Conservation (phyloP, 2,113 vertebrate species). For the Percopsis transmontana region DNA sequence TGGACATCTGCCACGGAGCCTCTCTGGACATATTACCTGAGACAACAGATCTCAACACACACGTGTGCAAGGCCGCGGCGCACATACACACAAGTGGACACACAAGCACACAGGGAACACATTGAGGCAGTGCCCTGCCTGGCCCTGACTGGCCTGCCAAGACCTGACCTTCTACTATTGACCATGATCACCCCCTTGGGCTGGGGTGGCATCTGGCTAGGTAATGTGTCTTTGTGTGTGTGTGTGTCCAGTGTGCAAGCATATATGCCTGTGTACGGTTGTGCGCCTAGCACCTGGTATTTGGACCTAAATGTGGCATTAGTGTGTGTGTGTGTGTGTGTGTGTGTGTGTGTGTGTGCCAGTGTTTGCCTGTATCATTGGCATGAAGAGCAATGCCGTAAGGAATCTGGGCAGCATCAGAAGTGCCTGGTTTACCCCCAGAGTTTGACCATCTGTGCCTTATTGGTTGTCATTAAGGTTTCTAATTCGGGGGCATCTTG, state of each 20-base stretch:
- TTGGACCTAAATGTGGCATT: not conserved
- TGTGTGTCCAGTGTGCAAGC: not conserved
- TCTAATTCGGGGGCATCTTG: conserved; percentile 81
- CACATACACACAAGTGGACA: conserved; percentile 23
- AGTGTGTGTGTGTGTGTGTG: conserved; percentile 10
- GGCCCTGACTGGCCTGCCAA: conserved; percentile 62
- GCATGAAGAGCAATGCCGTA: conserved; percentile 62
- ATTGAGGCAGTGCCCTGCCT: conserved; percentile 38
- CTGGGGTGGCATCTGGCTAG: conserved; percentile 71
- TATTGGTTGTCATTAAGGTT: conserved; percentile 83
- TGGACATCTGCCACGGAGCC: conserved; percentile 66
- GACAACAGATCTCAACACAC: conserved; percentile 34
- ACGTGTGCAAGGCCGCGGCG: conserved; percentile 16
- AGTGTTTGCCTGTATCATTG: conserved; percentile 51
- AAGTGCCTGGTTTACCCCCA: conserved; percentile 69
- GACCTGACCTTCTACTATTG: conserved; percentile 77
- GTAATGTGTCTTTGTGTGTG: conserved; percentile 39
- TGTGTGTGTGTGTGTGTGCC: conserved; percentile 18
- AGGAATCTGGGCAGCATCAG: conserved; percentile 71
- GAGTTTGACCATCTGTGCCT: conserved; percentile 82
- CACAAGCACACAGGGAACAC: conserved; percentile 24
- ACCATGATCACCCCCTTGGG: conserved; percentile 73
- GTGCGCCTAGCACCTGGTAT: conserved; percentile 29
- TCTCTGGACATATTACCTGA: conserved; percentile 74
- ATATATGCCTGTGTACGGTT: conserved; percentile 10